Percentiles rank a stretch among this genome's conserved stretches.
These are phyloP conservation scores for Galemys pyrenaicus DNA, from an alignment of 2,113 vertebrate genomes.

Conservation along the genomic window DNA sequence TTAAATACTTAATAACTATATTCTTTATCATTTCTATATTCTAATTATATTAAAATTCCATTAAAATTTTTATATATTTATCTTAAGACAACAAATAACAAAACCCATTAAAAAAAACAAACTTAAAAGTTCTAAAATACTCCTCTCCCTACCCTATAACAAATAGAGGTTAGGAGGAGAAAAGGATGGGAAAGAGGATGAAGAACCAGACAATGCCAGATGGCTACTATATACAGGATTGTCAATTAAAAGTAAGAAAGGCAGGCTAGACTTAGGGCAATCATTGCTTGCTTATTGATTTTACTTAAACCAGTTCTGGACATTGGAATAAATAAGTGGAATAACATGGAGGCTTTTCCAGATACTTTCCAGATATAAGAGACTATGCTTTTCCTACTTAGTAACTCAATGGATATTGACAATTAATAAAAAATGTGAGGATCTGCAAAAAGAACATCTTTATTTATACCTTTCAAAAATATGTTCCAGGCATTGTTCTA, in stretches of 20 bases:
- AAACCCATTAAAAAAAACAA: no score
- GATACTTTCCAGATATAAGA: neutral
- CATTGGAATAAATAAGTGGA: neutral
- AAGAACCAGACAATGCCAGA: neutral
- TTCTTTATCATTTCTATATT: no score
- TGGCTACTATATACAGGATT: neutral
- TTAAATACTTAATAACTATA: no score
- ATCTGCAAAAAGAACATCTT: neutral
- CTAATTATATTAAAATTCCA: no score
- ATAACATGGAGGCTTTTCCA: neutral
- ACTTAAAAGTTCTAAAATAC: no score
- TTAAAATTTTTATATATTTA: no score
- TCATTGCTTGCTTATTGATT: neutral
- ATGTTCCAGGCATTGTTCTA: neutral
- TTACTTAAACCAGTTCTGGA: neutral
- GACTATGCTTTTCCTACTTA: neutral
- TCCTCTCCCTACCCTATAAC: no score
- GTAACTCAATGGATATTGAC: neutral
- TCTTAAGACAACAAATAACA: no score
- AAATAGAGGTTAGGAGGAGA: no score
- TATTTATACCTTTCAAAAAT: neutral
- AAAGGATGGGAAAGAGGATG: neutral
- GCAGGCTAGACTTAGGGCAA: neutral
- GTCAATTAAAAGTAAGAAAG: neutral
- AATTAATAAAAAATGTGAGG: neutral